A percentile compares a stretch with the other conserved stretches of the same genome.
Evolutionary conservation across 2,113 vertebrate genomes (phyloP).

Genomic region (Channa maculata): DNA sequence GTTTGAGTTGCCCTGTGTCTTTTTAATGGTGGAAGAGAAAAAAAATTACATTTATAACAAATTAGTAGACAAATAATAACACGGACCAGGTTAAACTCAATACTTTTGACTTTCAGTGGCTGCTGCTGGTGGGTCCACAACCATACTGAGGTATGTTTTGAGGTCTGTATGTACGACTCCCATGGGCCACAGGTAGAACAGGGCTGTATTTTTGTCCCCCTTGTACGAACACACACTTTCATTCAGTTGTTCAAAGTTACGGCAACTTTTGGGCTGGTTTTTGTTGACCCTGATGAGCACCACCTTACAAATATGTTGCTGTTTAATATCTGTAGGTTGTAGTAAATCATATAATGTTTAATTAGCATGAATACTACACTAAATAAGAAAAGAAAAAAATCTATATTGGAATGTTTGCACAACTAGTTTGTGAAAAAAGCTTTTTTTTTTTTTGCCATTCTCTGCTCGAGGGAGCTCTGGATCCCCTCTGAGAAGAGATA

Average conservation of each 20-base stretch:
- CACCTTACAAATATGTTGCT: background rate
- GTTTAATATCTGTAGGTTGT: background rate
- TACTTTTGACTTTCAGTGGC: no score
- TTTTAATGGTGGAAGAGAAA: no score
- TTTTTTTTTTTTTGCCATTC: background rate
- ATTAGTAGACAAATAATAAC: no score
- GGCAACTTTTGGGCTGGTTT: background rate
- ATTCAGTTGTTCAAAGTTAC: background rate
- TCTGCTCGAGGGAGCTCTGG: conserved; percentile 36
- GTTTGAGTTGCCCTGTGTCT: no score
- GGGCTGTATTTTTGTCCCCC: background rate
- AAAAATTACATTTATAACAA: no score
- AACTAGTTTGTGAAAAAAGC: conserved; percentile 14
- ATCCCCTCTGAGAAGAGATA: conserved; percentile 21
- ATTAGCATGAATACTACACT: no score
- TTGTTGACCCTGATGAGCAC: background rate
- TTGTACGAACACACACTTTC: background rate
- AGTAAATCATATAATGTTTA: no score
- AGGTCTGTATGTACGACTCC: background rate
- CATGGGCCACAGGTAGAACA: background rate
- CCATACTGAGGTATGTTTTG: background rate
- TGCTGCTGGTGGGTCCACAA: no score
- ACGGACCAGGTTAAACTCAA: no score
- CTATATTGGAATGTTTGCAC: conserved; percentile 2
- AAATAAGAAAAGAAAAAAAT: background rate